Evolutionary conservation across 2,113 vertebrate species (phyloP), one percentile per base, ranked within the genome.

Genomic region (Vulpes lagopus): DNA sequence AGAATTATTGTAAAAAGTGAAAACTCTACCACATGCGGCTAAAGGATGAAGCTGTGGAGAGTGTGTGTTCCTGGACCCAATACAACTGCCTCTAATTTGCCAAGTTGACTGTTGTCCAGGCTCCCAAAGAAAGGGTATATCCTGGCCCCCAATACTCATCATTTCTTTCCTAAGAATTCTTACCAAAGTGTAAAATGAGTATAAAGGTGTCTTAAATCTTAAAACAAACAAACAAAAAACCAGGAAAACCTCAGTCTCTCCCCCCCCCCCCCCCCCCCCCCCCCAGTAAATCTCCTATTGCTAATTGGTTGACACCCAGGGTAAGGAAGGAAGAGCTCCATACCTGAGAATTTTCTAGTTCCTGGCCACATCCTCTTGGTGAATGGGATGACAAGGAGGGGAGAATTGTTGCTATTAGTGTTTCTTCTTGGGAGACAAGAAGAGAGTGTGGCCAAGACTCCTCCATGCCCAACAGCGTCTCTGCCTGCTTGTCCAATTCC

Each of bases 1-100:
- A 94, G 85, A 87, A 74, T 88, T 64, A 73, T 30, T 53, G 30
- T 92, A 82, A 84, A 97, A 67, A 38, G 22, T 71, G 78, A 85
- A 94, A 97, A 79, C 7, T 20, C 85, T n/a, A 55, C 83, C 64
- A 35, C 79, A 43, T 30, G n/a, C 8, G 4, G 43, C 67, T 67
- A 5, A 65, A 78, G 76, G 64, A 32, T 17, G 74, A 62, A 92
- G 27, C 49, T 3, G 14, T 20, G 12, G 30, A 25, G 49, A 19
- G 71, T 53, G 22, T 59, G 11, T n/a, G 55, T 27, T n/a, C 73
- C 32, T 17, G 92, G 85, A 78, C 38, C 69, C 14, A 62, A 51
- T 3, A 19, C 17, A 35, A 82, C 32, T 32, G 51, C 85, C 71
- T 79, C 53, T 64, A 23, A 35, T 67, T 73, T 73, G 84, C 25